These are phyloP conservation scores for Drosophila heteroneura DNA, from an alignment of 2,888 invertebrate genomes.

Conservation along the genomic window DNA sequence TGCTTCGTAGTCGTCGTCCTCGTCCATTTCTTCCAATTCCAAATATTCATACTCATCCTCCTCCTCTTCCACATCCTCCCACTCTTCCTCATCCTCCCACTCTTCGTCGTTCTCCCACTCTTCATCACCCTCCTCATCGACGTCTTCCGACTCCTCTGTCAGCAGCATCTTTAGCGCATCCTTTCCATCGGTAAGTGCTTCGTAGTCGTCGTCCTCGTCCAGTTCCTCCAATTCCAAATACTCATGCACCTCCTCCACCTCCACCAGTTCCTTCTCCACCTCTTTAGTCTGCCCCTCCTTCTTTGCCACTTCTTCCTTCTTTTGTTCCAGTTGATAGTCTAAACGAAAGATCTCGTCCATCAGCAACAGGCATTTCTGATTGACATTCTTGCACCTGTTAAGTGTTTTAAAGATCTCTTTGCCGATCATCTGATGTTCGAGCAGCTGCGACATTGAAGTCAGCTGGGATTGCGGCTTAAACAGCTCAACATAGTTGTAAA, in stretches of 20 bases:
- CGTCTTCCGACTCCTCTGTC: no score
- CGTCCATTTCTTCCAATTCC: background rate
- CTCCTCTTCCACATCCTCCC: background rate
- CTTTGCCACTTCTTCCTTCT: background rate
- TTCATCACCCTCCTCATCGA: background rate
- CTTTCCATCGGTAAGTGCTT: background rate
- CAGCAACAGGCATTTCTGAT: constrained; percentile 16
- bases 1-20: background rate
- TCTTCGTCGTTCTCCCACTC: background rate
- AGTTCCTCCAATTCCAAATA: background rate
- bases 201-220: background rate
- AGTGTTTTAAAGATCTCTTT: constrained; percentile 33
- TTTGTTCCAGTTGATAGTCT: background rate
- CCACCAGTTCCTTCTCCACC: background rate
- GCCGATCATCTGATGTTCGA: constrained; percentile 36
- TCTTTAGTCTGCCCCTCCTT: background rate
- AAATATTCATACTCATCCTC: background rate
- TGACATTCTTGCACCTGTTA: background rate
- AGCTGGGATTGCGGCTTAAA: background rate
- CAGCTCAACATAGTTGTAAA: constrained; percentile 24
- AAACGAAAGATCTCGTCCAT: constrained; percentile 27
- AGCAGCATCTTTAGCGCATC: background rate
- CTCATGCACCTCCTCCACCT: background rate
- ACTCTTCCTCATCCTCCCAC: background rate
- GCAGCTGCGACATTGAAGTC: constrained; percentile 1